A percentile compares a stretch with the other conserved stretches of the same genome.
These are phyloP conservation scores for Psococerastis gibbosa DNA, from an alignment of 2,888 invertebrate species.

Conservation along the genomic window DNA sequence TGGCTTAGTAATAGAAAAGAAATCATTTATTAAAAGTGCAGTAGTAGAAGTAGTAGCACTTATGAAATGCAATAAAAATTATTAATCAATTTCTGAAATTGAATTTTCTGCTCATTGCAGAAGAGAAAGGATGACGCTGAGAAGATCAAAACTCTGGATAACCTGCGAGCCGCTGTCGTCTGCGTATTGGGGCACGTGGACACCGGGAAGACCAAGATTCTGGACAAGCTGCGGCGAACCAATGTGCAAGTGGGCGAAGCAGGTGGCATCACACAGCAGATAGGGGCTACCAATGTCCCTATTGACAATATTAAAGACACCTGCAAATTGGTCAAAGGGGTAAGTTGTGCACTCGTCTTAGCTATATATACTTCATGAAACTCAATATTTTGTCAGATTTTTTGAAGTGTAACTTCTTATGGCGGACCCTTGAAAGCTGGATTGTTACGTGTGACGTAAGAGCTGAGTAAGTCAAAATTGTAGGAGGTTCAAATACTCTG, in stretches of 20 bases:
- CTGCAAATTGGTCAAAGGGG: constrained; percentile 81
- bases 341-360: no score
- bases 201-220: constrained; percentile 97
- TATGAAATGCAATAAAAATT: constrained; percentile 2
- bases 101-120: no score
- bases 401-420: no score
- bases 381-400: no score
- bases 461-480: no score
- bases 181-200: constrained; percentile 99
- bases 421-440: no score
- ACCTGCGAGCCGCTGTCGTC: constrained; percentile 85
- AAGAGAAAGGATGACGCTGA: constrained; percentile 50
- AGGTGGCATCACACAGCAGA: constrained; percentile 99
- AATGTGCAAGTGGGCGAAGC: constrained; percentile 93
- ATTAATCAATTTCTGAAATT: constrained; percentile 13
- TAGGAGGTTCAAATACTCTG: no score
- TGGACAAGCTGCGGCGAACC: constrained; percentile 82
- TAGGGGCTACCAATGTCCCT: constrained; percentile 98
- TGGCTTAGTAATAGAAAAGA: no score
- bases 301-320: constrained; percentile 89
- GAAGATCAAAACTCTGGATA: constrained; percentile 41
- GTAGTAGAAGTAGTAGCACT: constrained; percentile 2
- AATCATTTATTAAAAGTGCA: no score
- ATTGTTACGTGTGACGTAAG: no score
- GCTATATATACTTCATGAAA: no score